Base-by-base conservation (phyloP, 2,797 vertebrate genomes). In the Cygnus olor region DNA sequence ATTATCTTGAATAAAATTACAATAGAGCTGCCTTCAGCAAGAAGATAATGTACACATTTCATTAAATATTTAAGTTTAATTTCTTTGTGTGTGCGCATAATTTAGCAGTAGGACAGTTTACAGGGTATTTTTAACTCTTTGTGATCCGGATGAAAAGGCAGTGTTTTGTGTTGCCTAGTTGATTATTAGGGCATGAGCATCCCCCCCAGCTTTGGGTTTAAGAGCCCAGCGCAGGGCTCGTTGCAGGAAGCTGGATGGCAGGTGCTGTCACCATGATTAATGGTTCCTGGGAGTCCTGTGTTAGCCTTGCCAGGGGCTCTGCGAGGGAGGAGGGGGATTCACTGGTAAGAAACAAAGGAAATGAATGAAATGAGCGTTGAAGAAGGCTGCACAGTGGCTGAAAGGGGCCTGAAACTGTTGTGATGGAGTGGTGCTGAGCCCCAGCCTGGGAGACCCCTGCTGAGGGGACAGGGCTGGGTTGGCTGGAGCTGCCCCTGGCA, bases 11-110 rank as follows among this genome's bases (percentile, higher is more conserved):
- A 97, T 97, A 97, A 98, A 98, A 97, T 98, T 96, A 98, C 98
- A 98, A 98, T 98, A 77, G 89, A 96, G 98, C 98, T 98, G 98
- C 97, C 95, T 98, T 98, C 98, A 98, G 98, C 98, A 98, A 93
- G 97, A 98, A 97, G 93, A 97, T 98, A 98, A 98, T 98, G 96
- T 97, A 97, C 97, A 97, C 96, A 97, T 97, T 97, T 97, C 97
- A 98, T 98, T 98, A 98, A 98, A 98, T 98, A 98, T 98, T 98
- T 97, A 98, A 97, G 94, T 98, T 98, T 98, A 97, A 98, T 98
- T 98, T 98, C 96, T 97, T 93, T 97, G 76, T 95, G 88, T 91
- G 85, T 85, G 56, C 96, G 97, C 96, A 91, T 95, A 95, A 71
- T 81, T 87, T 92, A 93, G 91, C 44, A 66, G 57, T 42, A 85